Evolutionary conservation across 2,888 invertebrate species (phyloP).

Genomic region (Zygothrica quintamaculata): DNA sequence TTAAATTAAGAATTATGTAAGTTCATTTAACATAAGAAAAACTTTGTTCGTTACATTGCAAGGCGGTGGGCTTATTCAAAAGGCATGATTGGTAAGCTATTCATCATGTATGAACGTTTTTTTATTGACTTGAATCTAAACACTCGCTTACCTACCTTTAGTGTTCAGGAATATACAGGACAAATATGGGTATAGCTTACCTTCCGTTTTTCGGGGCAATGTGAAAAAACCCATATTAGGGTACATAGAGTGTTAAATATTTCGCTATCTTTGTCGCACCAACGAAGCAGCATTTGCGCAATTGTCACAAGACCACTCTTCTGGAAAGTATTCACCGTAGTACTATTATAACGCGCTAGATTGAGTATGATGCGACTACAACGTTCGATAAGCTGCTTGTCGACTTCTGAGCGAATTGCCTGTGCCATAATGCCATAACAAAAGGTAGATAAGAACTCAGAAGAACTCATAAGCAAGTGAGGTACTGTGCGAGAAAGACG

Average conservation of each 20-base stretch:
- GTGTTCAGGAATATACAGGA: too few species aligned
- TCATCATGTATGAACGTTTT: too few species aligned
- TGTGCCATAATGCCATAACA: conserved; percentile 85
- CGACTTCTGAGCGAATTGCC: conserved; percentile 84
- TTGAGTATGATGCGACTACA: conserved; percentile 87
- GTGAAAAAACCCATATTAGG: conserved; percentile 88
- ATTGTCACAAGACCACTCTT: conserved; percentile 87
- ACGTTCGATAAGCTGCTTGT: conserved; percentile 83
- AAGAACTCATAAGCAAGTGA: conserved; percentile 81
- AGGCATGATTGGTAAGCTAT: too few species aligned
- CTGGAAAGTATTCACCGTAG: conserved; percentile 87
- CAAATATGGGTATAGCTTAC: too few species aligned
- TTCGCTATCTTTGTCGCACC: conserved; percentile 88
- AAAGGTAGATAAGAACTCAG: conserved; percentile 83
- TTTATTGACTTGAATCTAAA: too few species aligned
- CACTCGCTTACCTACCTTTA: too few species aligned
- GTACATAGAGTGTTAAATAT: conserved; percentile 88
- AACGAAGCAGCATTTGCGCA: conserved; percentile 88
- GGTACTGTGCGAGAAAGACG: conserved; percentile 84
- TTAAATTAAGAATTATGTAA: too few species aligned
- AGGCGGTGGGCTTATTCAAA: too few species aligned
- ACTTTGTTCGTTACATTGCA: too few species aligned
- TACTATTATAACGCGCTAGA: conserved; percentile 87
- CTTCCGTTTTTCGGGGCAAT: conserved; percentile 81
- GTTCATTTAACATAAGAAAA: too few species aligned